Evolutionary conservation across 1,140 invertebrate species (phyloP).

Genomic region (Rhopalosiphum maidis): DNA sequence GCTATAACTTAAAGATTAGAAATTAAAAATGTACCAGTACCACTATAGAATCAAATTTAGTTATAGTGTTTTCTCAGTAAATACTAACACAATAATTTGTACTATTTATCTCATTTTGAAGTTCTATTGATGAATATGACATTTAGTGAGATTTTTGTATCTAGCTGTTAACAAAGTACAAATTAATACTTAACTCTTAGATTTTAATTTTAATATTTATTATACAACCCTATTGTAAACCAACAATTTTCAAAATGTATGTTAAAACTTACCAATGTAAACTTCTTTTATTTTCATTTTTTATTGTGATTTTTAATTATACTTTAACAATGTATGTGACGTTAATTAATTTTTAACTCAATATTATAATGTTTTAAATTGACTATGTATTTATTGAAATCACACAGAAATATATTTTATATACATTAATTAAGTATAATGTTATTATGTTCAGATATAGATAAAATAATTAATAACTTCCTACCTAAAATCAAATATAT

Average conservation of each 20-base stretch:
- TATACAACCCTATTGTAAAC: not conserved
- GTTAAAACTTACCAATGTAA: not conserved
- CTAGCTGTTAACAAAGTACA: not conserved
- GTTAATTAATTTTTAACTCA: not conserved
- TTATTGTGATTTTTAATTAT: not conserved
- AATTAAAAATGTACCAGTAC: not conserved
- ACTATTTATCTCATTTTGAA: not conserved
- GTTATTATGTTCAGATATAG: not conserved
- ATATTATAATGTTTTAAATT: not conserved
- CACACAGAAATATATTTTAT: not conserved
- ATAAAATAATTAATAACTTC: not conserved
- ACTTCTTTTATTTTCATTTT: not conserved
- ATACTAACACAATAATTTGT: not conserved
- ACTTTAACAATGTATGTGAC: not conserved
- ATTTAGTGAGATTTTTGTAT: constrained; percentile 26
- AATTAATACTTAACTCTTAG: not conserved
- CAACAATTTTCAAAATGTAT: not conserved
- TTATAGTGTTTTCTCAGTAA: not conserved
- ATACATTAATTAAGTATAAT: not conserved
- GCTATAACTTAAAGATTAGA: not conserved
- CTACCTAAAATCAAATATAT: not conserved
- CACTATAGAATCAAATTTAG: not conserved
- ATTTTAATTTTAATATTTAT: not conserved
- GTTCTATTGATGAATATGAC: not conserved
- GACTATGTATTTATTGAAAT: not conserved